Conservation (phyloP, 2,888 invertebrate species). For the Nysson spinosus region DNA sequence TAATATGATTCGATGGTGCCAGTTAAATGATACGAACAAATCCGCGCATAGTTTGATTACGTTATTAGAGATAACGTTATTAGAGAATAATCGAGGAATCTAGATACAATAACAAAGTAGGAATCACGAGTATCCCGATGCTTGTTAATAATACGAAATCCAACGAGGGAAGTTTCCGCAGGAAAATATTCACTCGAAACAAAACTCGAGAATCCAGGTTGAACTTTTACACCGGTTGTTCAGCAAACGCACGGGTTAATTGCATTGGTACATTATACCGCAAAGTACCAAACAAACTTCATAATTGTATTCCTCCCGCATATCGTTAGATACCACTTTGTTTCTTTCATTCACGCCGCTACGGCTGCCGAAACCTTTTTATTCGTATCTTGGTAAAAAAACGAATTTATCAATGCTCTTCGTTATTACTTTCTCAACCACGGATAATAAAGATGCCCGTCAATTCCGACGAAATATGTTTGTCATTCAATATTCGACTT, state of each 20-base stretch:
- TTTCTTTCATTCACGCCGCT: conserved; percentile 29
- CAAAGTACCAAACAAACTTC: conserved; percentile 41
- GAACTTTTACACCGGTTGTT: conserved; percentile 4
- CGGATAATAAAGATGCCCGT: no score
- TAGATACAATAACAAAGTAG: not conserved
- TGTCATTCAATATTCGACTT: no score
- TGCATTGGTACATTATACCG: conserved; percentile 20
- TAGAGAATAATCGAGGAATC: not conserved
- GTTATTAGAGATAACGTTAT: no score
- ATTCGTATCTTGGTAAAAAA: no score
- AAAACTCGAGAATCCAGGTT: not conserved
- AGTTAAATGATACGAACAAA: no score
- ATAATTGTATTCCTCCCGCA: conserved; percentile 41
- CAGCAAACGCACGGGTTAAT: conserved; percentile 33
- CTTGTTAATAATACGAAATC: conserved; percentile 25
- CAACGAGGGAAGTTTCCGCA: conserved; percentile 14
- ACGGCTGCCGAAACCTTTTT: conserved; percentile 11
- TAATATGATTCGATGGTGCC: no score
- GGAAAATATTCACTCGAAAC: conserved; percentile 4
- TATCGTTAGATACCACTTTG: conserved; percentile 6
- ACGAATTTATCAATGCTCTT: no score
- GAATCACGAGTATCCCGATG: not conserved
- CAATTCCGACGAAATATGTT: no score
- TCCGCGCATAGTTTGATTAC: no score
- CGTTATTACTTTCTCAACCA: no score